These are phyloP conservation scores for Liolophura sinensis DNA, from an alignment of 1,140 invertebrate species.

Conservation along the genomic window DNA sequence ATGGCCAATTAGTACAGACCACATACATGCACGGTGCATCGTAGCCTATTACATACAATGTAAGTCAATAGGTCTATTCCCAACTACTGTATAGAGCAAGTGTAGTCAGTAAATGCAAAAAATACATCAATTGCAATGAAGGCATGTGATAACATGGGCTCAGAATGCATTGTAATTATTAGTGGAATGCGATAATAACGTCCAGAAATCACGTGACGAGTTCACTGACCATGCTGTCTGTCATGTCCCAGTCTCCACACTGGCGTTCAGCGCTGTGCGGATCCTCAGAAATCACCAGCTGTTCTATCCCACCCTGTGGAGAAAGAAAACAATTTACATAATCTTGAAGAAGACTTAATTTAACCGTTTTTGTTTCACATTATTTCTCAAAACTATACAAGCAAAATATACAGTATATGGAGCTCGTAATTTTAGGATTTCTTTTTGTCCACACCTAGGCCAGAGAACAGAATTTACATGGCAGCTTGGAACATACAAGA, in stretches of 20 bases:
- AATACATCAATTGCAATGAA: too few species aligned
- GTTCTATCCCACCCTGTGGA: conserved; percentile 42
- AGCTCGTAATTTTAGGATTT: conserved; percentile 8
- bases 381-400: neutral
- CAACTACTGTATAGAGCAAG: neutral
- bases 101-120: too few species aligned
- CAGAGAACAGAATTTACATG: neutral
- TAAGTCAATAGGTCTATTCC: neutral
- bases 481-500: neutral
- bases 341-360: neutral
- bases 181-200: neutral
- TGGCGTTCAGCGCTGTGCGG: conserved; percentile 33
- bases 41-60: neutral
- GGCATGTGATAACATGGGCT: neutral
- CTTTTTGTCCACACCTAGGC: neutral
- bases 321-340: neutral
- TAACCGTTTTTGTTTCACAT: neutral
- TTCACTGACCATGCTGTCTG: conserved; percentile 14
- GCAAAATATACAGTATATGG: neutral
- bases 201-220: neutral
- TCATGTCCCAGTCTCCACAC: conserved; percentile 28
- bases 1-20: too few species aligned
- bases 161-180: neutral
- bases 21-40: too few species aligned
- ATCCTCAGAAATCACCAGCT: conserved; percentile 36